Percentiles rank a stretch among this genome's conserved stretches.
Conservation (phyloP, 23 tunicate genomes). For the Trididemnum nubilum region DNA sequence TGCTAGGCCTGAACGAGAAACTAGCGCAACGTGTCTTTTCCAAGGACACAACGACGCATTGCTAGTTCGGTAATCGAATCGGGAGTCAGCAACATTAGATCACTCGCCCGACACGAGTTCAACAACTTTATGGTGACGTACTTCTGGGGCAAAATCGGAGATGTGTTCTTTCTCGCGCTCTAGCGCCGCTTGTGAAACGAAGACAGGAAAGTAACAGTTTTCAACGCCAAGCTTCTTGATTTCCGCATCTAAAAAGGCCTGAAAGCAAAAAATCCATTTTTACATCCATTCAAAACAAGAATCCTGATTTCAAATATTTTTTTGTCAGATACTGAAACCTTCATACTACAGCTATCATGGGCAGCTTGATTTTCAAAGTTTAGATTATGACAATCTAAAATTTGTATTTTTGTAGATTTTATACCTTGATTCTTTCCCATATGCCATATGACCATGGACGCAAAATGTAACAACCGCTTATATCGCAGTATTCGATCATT, state of each 20-base stretch:
- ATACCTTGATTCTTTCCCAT: conserved; percentile 94
- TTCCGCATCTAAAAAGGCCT: conserved; percentile 83
- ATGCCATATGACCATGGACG: conserved; percentile 97
- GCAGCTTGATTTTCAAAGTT: no score
- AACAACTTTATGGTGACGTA: not conserved
- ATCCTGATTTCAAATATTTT: not conserved
- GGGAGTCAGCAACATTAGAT: not conserved
- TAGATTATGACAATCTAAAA: no score
- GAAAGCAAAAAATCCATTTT: no score
- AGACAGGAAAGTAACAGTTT: conserved; percentile 96
- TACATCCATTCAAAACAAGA: not conserved
- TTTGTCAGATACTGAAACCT: not conserved
- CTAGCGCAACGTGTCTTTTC: no score
- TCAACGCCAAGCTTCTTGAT: conserved; percentile 98
- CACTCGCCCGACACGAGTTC: not conserved
- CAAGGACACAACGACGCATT: no score
- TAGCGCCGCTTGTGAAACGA: conserved; percentile 97
- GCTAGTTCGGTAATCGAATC: no score
- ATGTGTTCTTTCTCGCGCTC: conserved; percentile 98
- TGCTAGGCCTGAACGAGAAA: no score
- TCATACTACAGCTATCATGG: not conserved
- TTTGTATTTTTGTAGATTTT: not conserved
- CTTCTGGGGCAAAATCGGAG: conserved; percentile 99
- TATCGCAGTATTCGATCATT: conserved; percentile 97
- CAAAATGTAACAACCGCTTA: conserved; percentile 96